Evolutionary conservation across 1,140 invertebrate genomes (phyloP), one percentile per base, ranked within the genome.

Genomic region (Helicoverpa zea): DNA sequence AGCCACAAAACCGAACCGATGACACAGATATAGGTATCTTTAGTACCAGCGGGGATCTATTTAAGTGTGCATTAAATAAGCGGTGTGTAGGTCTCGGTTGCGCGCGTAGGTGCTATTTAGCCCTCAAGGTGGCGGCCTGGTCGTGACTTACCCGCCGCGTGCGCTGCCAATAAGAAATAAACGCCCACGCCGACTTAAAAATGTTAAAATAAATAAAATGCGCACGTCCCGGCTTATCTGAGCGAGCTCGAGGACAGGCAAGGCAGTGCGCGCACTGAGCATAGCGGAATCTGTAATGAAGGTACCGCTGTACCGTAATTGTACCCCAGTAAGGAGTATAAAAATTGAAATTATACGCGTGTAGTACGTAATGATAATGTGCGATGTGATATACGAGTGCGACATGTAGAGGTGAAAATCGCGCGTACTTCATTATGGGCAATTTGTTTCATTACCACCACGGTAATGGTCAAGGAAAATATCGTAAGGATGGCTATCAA

Each of bases 141-240:
- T 94, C 92, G 92, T 95, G 93, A 94, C 93, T 94, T 94, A 94
- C 93, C 91, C 83, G 85, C 83, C 79, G 82, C 87, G 83, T 78
- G 82, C 87, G 81, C 74, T 43, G 72, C 58, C 88, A 90, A 92
- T 88, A 89, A 92, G 88, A 90, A 91, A 92, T 73, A 84, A 68
- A 90, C 88, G 89, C 87, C 84, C 83, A 84, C 78, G 68, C 68
- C 66, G 78, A 56, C 77, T 93, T 93, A 94, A 94, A 94, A 94
- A 94, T 92, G 90, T 92, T 94, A 94, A 94, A 94, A 94, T 94
- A 94, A 94, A 94, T 93, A 94, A 94, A 94, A 93, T 91, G 91
- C 93, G 89, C 91, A 91, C 92, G 91, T 94, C 91, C 81, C 76
- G 87, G 81, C 92, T 94, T 94, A 94, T 94, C 93, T 90, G 87